These are phyloP conservation scores for Sarcophaga bullata DNA, from an alignment of 1,140 invertebrate genomes.

Conservation along the genomic window DNA sequence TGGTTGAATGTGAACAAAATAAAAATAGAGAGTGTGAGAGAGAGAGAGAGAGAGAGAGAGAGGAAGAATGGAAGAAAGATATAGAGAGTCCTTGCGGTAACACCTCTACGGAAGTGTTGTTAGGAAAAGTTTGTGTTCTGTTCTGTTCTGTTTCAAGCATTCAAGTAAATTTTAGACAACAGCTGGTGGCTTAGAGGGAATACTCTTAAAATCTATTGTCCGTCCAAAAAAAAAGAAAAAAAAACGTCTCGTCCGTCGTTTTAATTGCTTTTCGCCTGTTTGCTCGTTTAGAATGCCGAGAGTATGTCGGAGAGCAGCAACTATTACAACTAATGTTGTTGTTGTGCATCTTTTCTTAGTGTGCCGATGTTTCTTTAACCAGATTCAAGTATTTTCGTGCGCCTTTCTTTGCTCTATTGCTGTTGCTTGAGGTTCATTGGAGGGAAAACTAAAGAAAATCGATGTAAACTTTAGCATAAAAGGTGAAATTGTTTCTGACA, in stretches of 20 bases:
- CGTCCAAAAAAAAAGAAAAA: neutral
- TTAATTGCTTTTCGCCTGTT: slow-evolving; percentile 40
- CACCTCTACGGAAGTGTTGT: neutral
- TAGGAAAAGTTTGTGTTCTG: slow-evolving; percentile 28
- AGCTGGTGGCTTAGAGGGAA: slow-evolving; percentile 28
- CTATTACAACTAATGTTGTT: slow-evolving; percentile 25
- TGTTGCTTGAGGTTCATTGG: slow-evolving; percentile 6
- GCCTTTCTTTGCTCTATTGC: neutral
- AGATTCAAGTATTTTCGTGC: neutral
- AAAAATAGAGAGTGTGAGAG: neutral
- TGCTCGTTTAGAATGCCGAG: slow-evolving; percentile 25
- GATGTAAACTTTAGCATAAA: slow-evolving; percentile 39
- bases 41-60: neutral
- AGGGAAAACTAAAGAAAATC: slow-evolving; percentile 34
- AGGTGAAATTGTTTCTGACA: slow-evolving; percentile 40
- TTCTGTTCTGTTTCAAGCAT: slow-evolving; percentile 27
- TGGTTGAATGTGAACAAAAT: neutral
- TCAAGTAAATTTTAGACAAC: slow-evolving; percentile 31
- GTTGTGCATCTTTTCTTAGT: slow-evolving; percentile 29
- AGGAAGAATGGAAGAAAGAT: neutral
- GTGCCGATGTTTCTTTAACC: neutral
- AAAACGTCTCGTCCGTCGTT: neutral
- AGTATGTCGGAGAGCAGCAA: neutral
- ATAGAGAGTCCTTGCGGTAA: slow-evolving; percentile 34
- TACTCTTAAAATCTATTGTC: slow-evolving; percentile 23